A percentile compares a stretch with the other conserved stretches of the same genome.
These are phyloP conservation scores for Falcaria lacertinaria DNA, from an alignment of 2,888 invertebrate genomes.

Conservation along the genomic window DNA sequence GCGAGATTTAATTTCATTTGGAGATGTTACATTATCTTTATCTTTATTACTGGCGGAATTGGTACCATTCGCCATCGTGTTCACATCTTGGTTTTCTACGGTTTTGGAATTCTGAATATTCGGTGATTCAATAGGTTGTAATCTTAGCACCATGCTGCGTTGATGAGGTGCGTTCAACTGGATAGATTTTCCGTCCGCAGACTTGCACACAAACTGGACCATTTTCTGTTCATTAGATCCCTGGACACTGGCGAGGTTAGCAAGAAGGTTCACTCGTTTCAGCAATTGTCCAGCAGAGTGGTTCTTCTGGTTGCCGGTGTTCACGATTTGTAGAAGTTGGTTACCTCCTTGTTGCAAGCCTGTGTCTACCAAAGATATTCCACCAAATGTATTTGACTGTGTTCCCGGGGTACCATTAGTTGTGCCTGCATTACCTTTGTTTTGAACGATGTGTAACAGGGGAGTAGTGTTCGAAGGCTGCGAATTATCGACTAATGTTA, in stretches of 20 bases:
- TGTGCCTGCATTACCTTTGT: constrained; percentile 42
- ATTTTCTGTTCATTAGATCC: constrained; percentile 74
- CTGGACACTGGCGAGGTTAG: constrained; percentile 68
- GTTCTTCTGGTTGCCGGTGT: constrained; percentile 63
- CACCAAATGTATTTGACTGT: constrained; percentile 55
- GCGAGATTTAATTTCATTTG: constrained; percentile 71
- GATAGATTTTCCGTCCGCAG: constrained; percentile 79
- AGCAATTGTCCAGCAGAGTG: constrained; percentile 57
- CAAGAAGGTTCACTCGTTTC: constrained; percentile 72
- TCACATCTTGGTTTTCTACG: constrained; percentile 47
- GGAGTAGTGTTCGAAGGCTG: constrained; percentile 61
- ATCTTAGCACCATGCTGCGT: constrained; percentile 71
- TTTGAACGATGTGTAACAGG: constrained; percentile 71
- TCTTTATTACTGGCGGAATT: constrained; percentile 23
- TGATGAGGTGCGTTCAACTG: constrained; percentile 77
- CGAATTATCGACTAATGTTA: constrained; percentile 59
- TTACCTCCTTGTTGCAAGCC: constrained; percentile 68
- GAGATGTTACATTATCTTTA: constrained; percentile 40
- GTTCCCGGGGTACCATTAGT: constrained; percentile 41
- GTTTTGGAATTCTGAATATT: constrained; percentile 42
- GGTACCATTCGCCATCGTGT: constrained; percentile 28
- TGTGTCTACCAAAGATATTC: constrained; percentile 64
- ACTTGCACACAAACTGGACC: constrained; percentile 83
- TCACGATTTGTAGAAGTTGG: constrained; percentile 73
- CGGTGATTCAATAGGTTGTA: constrained; percentile 66